These are phyloP conservation scores for Geopemphigus sp. DNA, from an alignment of 1,140 invertebrate genomes.

Conservation along the genomic window DNA sequence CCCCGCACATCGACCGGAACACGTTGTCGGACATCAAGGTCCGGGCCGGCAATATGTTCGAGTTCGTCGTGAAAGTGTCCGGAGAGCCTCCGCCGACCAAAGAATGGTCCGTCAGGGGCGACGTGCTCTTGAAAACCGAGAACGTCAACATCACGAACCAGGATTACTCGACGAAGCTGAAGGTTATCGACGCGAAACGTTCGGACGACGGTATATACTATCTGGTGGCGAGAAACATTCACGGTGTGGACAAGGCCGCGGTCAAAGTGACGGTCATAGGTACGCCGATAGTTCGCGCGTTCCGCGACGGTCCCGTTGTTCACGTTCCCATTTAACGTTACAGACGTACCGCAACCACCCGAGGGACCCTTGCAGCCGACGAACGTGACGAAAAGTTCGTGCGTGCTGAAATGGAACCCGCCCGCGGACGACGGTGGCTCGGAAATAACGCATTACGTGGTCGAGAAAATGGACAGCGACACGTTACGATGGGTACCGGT, in stretches of 20 bases:
- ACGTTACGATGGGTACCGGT: conserved; percentile 91
- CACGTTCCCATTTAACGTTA: conserved; percentile 51
- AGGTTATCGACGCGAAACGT: conserved; percentile 83
- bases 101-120: conserved; percentile 85
- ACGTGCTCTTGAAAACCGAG: conserved; percentile 74
- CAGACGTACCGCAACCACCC: conserved; percentile 77
- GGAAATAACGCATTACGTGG: conserved; percentile 85
- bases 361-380: conserved; percentile 81
- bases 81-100: conserved; percentile 93
- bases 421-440: conserved; percentile 90
- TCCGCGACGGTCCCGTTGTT: no score
- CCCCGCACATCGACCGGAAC: conserved; percentile 91
- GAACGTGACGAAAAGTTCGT: conserved; percentile 81
- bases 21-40: conserved; percentile 90
- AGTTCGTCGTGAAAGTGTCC: conserved; percentile 88
- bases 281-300: no score
- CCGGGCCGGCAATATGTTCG: conserved; percentile 87
- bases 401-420: conserved; percentile 78
- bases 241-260: conserved; percentile 83
- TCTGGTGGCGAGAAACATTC: conserved; percentile 85
- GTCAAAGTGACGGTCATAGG: conserved; percentile 84
- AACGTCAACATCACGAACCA: conserved; percentile 75
- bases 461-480: conserved; percentile 93
- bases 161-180: conserved; percentile 84
- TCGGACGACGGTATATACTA: conserved; percentile 86